Conservation (phyloP, 2,797 vertebrate genomes). For the Eulemur rubriventer region DNA sequence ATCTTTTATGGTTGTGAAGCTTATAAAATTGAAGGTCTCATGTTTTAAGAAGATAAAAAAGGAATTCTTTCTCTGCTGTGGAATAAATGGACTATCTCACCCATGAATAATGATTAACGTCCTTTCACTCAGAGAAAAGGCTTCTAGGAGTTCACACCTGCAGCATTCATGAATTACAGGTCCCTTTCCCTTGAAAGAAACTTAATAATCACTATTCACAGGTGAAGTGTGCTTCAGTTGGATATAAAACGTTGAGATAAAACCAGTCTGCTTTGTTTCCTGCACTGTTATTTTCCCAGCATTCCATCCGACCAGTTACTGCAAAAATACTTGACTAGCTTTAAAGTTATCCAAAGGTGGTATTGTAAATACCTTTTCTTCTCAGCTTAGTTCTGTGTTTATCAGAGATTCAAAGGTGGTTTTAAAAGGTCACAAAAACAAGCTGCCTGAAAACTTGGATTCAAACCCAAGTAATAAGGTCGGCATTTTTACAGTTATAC, state of each 20-base stretch:
- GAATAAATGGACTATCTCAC: slow-evolving; percentile 85
- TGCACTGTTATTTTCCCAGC: slow-evolving; percentile 68
- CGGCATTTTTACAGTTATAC: slow-evolving; percentile 32
- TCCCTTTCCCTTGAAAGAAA: slow-evolving; percentile 78
- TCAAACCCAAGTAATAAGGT: slow-evolving; percentile 52
- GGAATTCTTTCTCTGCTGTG: slow-evolving; percentile 78
- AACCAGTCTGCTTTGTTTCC: slow-evolving; percentile 75
- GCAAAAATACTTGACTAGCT: slow-evolving; percentile 81
- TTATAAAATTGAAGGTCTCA: slow-evolving; percentile 77
- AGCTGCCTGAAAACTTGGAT: slow-evolving; percentile 70
- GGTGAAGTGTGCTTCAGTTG: slow-evolving; percentile 80
- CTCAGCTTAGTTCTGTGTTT: slow-evolving; percentile 82
- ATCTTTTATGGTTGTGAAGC: slow-evolving; percentile 63
- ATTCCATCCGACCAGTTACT: slow-evolving; percentile 66
- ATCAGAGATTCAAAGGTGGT: slow-evolving; percentile 79
- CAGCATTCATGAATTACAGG: slow-evolving; percentile 80
- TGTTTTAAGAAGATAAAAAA: slow-evolving; percentile 78
- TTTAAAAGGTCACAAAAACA: slow-evolving; percentile 83
- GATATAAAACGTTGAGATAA: slow-evolving; percentile 80
- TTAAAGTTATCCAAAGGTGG: slow-evolving; percentile 79
- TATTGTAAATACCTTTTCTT: slow-evolving; percentile 83
- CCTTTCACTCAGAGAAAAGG: slow-evolving; percentile 80
- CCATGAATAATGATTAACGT: slow-evolving; percentile 84
- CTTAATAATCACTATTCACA: slow-evolving; percentile 83
- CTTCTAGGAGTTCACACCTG: slow-evolving; percentile 83